These are phyloP conservation scores for Babyrousa celebensis DNA, from an alignment of 2,797 vertebrate genomes.

Conservation along the genomic window DNA sequence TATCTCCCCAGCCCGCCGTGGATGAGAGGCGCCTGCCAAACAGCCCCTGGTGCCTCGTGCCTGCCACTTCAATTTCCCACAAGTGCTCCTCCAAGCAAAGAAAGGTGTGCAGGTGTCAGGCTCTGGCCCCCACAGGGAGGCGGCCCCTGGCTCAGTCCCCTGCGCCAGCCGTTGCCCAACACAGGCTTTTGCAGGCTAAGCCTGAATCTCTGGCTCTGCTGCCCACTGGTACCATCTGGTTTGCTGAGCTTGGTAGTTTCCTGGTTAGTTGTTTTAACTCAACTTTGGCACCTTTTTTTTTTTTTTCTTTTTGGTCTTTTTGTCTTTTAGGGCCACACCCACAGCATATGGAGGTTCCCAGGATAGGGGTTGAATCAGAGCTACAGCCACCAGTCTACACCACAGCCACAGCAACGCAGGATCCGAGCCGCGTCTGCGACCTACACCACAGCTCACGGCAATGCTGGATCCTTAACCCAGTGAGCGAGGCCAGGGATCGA, in stretches of 20 bases:
- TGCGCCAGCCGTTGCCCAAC: neutral
- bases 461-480: too few relatives aligned
- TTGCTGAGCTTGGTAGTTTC: neutral
- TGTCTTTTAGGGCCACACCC: too few relatives aligned
- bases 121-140: fast-evolving
- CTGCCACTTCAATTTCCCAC: neutral
- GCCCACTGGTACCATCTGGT: fast-evolving
- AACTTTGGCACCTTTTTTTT: neutral
- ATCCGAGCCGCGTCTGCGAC: too few relatives aligned
- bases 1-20: neutral
- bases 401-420: too few relatives aligned
- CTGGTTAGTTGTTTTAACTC: neutral
- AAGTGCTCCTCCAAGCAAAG: fast-evolving
- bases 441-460: too few relatives aligned
- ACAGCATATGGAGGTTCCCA: too few relatives aligned
- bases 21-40: neutral
- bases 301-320: neutral
- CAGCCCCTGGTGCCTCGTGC: neutral
- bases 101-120: fast-evolving
- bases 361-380: too few relatives aligned
- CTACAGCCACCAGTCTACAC: too few relatives aligned
- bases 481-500: too few relatives aligned
- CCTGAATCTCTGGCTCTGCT: neutral
- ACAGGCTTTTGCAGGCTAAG: neutral
- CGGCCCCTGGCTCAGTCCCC: neutral